Conservation (phyloP, 2,113 vertebrate species). For the Sander vitreus region DNA sequence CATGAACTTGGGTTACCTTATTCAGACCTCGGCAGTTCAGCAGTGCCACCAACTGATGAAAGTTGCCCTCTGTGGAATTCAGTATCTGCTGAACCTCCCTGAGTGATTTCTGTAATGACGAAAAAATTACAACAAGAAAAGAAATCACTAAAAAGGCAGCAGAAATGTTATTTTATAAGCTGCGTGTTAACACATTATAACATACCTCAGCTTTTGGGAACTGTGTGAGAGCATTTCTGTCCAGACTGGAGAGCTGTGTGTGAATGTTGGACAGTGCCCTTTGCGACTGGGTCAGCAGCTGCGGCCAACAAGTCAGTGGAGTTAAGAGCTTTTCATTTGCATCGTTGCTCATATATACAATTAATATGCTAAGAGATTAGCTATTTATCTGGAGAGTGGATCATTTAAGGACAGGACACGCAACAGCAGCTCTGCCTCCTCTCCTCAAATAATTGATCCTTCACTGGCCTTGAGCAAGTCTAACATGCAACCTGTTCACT, state of each 20-base stretch:
- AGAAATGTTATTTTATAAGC: not conserved
- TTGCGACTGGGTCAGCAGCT: conserved; percentile 92
- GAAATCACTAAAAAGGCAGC: not conserved
- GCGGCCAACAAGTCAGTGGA: conserved; percentile 49
- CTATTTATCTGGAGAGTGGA: conserved; percentile 17
- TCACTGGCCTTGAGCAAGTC: conserved; percentile 27
- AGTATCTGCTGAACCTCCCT: conserved; percentile 90
- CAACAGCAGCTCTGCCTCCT: conserved; percentile 38
- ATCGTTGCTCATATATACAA: conserved; percentile 16
- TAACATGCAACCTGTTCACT: conserved; percentile 27
- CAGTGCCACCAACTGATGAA: conserved; percentile 92
- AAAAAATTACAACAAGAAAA: not conserved
- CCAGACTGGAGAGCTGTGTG: conserved; percentile 89
- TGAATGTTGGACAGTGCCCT: conserved; percentile 91
- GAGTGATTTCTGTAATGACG: conserved; percentile 84
- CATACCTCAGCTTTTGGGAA: conserved; percentile 89
- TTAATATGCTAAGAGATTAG: conserved; percentile 31
- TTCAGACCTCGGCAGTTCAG: conserved; percentile 91
- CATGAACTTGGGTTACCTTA: conserved; percentile 82
- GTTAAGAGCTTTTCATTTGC: conserved; percentile 14
- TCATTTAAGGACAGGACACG: conserved; percentile 4
- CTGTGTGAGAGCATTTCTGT: conserved; percentile 88
- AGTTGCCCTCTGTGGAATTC: conserved; percentile 91
- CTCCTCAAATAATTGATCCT: conserved; percentile 19
- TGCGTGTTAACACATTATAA: not conserved